A percentile compares a stretch with the other conserved stretches of the same genome.
phyloP scores from a whole-genome alignment of 2,888 invertebrate genomes.

The Nomada ruficornis region DNA sequence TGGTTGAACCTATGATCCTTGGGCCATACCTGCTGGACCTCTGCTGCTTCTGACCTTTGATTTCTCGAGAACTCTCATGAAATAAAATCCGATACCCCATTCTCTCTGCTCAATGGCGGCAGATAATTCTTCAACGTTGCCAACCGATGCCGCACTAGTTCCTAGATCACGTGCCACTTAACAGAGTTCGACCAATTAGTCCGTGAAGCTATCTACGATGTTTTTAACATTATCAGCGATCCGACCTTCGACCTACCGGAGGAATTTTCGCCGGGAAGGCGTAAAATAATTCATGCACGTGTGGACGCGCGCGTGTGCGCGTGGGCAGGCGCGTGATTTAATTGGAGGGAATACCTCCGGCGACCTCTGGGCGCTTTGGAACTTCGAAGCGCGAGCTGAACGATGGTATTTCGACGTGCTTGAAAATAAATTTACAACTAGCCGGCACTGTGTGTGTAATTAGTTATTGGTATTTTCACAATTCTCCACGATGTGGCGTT shows the following conservation, averaged over 20 bases:
- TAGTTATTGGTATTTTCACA: not conserved
- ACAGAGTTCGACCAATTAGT: constrained; percentile 14
- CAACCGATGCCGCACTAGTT: not conserved
- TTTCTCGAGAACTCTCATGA: too few species aligned
- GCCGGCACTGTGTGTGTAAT: not conserved
- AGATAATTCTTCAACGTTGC: not conserved
- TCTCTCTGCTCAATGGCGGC: not conserved
- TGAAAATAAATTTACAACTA: constrained; percentile 9
- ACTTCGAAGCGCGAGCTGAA: constrained; percentile 12
- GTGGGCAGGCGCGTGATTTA: constrained; percentile 24
- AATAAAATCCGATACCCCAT: too few species aligned
- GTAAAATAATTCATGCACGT: constrained; percentile 32
- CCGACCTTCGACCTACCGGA: constrained; percentile 30
- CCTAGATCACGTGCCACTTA: constrained; percentile 2
- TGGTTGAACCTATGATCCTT: too few species aligned
- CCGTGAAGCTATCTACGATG: constrained; percentile 8
- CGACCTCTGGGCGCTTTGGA: constrained; percentile 4
- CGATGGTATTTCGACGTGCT: constrained; percentile 1
- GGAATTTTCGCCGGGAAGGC: constrained; percentile 5
- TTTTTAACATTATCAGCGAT: constrained; percentile 9
- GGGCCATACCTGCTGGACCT: too few species aligned
- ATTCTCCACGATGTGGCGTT: too few species aligned
- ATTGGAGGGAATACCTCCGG: constrained; percentile 30
- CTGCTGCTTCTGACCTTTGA: too few species aligned
- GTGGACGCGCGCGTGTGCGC: not conserved